phyloP scores from a whole-genome alignment of 2,113 vertebrate genomes.

The Poicephalus meyeri region DNA sequence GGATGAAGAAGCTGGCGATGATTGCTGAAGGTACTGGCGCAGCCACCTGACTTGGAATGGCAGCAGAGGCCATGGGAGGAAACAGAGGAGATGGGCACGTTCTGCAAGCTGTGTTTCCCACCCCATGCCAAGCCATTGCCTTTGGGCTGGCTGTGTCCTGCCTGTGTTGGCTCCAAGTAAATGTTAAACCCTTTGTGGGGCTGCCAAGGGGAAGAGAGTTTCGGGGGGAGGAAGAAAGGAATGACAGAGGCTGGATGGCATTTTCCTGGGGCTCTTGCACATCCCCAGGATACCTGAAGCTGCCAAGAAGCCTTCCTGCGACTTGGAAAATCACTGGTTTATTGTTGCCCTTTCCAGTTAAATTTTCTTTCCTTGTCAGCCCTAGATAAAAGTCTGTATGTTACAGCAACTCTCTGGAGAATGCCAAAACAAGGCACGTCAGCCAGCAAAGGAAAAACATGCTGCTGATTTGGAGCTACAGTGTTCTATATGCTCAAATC shows the following conservation, averaged over 20 bases:
- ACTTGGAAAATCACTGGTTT: slow-evolving; percentile 19
- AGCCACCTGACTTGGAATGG: background rate
- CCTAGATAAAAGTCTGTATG: background rate
- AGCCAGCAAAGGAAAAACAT: background rate
- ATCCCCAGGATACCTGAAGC: background rate
- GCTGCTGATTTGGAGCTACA: background rate
- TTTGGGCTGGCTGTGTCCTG: slow-evolving; percentile 43
- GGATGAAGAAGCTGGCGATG: background rate
- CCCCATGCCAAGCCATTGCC: background rate
- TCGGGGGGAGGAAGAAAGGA: background rate
- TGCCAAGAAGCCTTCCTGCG: background rate
- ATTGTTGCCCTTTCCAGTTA: slow-evolving; percentile 2
- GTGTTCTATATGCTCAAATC: background rate
- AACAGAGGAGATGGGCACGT: background rate
- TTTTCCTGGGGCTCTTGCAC: slow-evolving; percentile 23
- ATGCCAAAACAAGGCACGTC: background rate
- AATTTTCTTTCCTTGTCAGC: background rate
- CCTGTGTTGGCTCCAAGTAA: background rate
- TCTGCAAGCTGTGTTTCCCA: slow-evolving; percentile 19
- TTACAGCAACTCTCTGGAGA: background rate
- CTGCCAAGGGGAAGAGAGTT: slow-evolving; percentile 46
- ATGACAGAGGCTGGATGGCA: slow-evolving; percentile 18
- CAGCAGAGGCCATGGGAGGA: background rate
- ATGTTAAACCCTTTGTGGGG: background rate
- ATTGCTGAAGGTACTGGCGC: background rate